Evolutionary conservation across 2,888 invertebrate species (phyloP).

Genomic region (Meiosimyza platycephala): DNA sequence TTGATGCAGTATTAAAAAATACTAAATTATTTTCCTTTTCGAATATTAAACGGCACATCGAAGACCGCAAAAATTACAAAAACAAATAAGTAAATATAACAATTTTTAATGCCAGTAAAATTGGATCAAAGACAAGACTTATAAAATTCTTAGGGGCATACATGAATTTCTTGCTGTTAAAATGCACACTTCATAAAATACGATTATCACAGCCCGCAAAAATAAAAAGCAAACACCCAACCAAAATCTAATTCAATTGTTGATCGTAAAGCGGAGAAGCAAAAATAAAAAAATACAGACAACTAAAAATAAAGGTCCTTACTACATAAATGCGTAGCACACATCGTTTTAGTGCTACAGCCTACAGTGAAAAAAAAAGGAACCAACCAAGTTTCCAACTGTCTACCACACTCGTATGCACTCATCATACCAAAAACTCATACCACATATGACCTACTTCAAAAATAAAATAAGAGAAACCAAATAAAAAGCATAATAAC

Average conservation of each 20-base stretch:
- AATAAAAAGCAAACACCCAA: not conserved
- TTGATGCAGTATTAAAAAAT: no score
- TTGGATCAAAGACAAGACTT: no score
- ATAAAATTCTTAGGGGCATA: no score
- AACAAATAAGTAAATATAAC: no score
- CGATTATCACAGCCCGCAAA: slow-evolving; percentile 11
- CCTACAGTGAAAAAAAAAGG: no score
- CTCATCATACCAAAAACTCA: not conserved
- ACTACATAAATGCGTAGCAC: not conserved
- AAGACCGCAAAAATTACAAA: no score
- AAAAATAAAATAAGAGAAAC: not conserved
- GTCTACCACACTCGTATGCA: not conserved
- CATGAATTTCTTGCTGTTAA: no score
- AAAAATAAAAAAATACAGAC: not conserved
- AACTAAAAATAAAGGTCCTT: not conserved
- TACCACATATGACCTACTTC: not conserved
- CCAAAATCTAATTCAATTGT: slow-evolving; percentile 21
- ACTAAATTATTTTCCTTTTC: no score
- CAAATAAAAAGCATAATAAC: not conserved
- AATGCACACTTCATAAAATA: slow-evolving; percentile 27
- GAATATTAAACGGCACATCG: no score
- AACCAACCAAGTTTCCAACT: no score
- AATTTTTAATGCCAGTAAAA: no score
- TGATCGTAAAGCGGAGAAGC: slow-evolving; percentile 6
- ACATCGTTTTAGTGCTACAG: not conserved